phyloP scores from a whole-genome alignment of 2,113 vertebrate species.

The Asarcornis scutulata region DNA sequence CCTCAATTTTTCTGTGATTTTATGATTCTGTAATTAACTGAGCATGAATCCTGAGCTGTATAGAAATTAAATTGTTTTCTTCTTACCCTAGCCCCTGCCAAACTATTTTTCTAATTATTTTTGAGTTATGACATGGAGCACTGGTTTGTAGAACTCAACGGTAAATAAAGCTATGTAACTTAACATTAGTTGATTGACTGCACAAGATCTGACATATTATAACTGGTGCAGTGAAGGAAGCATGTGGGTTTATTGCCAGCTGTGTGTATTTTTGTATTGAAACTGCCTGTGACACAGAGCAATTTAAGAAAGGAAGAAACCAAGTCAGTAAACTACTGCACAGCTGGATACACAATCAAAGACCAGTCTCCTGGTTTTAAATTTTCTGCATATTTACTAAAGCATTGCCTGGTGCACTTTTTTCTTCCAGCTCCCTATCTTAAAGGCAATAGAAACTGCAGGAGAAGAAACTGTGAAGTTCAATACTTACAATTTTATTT shows the following conservation, averaged over 20 bases:
- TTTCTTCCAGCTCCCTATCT: neutral
- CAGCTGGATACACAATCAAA: constrained; percentile 22
- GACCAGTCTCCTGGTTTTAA: neutral
- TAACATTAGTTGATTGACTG: constrained; percentile 29
- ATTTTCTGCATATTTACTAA: constrained; percentile 37
- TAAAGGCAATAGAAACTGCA: neutral
- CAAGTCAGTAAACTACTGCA: constrained; percentile 2
- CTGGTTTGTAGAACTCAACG: neutral
- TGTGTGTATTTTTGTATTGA: constrained; percentile 11
- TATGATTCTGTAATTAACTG: constrained; percentile 56
- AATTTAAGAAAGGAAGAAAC: constrained; percentile 44
- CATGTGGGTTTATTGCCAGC: neutral
- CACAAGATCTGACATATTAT: constrained; percentile 16
- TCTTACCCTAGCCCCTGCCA: neutral
- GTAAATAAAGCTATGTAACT: constrained; percentile 36
- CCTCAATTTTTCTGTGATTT: constrained; percentile 43
- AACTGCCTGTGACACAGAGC: constrained; percentile 14
- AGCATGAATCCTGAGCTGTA: constrained; percentile 40
- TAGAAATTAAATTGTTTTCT: constrained; percentile 61
- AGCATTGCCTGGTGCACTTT: neutral
- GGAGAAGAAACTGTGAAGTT: neutral
- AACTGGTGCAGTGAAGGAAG: neutral
- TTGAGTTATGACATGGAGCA: constrained; percentile 27
- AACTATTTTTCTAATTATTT: constrained; percentile 48
- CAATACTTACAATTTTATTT: neutral